Conservation (phyloP, 1,140 invertebrate genomes). For the Scylla paramamosain region DNA sequence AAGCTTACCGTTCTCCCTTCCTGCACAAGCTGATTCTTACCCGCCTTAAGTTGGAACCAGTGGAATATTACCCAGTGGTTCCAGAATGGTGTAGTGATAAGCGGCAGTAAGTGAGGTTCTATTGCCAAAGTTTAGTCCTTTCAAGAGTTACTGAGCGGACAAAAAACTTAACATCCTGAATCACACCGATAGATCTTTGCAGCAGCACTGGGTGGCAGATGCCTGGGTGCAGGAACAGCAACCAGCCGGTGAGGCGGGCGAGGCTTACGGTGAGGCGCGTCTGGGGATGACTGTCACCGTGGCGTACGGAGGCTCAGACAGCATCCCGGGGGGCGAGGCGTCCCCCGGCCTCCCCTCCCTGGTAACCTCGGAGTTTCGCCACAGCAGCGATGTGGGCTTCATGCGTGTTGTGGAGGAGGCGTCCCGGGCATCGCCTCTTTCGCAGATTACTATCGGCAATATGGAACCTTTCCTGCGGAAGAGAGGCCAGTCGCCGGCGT, state of each 20-base stretch:
- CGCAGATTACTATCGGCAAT: conserved; percentile 4
- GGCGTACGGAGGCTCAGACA: conserved; percentile 40
- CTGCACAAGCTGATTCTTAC: too few species aligned
- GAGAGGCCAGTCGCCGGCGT: background rate
- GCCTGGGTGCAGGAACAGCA: background rate
- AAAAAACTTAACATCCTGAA: background rate
- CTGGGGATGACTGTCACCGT: conserved; percentile 31
- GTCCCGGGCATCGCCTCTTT: background rate
- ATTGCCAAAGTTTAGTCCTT: background rate
- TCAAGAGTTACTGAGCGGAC: background rate
- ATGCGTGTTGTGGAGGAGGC: conserved; percentile 47
- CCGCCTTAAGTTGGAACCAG: too few species aligned
- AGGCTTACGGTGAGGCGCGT: background rate
- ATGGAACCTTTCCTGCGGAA: conserved; percentile 41
- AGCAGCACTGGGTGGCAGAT: background rate
- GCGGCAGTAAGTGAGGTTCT: too few species aligned
- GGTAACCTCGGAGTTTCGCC: background rate
- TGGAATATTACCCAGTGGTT: too few species aligned
- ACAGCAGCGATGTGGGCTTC: conserved; percentile 30
- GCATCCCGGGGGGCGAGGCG: background rate
- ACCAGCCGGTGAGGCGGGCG: background rate
- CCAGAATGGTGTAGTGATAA: too few species aligned
- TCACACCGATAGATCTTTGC: background rate
- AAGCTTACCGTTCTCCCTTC: background rate
- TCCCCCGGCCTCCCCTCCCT: conserved; percentile 39